phyloP scores from a whole-genome alignment of 2,113 vertebrate species.

The Chelonoidis abingdonii region DNA sequence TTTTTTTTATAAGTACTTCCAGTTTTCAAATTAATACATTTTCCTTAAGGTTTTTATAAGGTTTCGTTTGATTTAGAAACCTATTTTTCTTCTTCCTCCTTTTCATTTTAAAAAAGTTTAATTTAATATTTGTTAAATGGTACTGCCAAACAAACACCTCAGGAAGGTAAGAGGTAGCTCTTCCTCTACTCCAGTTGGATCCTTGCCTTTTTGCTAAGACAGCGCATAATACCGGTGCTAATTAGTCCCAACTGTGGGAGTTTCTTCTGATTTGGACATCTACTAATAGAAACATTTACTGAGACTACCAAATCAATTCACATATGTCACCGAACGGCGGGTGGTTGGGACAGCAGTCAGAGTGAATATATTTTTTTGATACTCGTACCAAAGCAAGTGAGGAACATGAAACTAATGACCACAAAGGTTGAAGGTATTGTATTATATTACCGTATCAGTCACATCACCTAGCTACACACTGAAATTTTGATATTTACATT shows the following conservation, averaged over 20 bases:
- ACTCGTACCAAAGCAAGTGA: slow-evolving; percentile 40
- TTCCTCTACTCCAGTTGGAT: background rate
- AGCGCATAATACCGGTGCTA: slow-evolving; percentile 45
- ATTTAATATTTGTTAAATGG: background rate
- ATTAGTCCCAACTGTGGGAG: slow-evolving; percentile 59
- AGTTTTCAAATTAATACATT: background rate
- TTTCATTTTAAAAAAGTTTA: background rate
- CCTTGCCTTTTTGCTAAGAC: background rate
- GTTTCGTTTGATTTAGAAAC: slow-evolving; percentile 19
- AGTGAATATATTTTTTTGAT: slow-evolving; percentile 60
- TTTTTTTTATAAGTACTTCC: background rate
- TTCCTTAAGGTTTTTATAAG: background rate
- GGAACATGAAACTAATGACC: slow-evolving; percentile 64
- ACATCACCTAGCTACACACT: slow-evolving; percentile 26
- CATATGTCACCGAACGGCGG: slow-evolving; percentile 46
- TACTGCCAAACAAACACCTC: background rate
- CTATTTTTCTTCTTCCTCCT: background rate
- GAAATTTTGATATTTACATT: background rate
- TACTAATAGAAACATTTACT: slow-evolving; percentile 30
- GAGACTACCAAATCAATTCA: slow-evolving; percentile 51
- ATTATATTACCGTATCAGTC: background rate
- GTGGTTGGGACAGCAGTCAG: too few species aligned
- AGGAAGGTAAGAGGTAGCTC: slow-evolving; percentile 13
- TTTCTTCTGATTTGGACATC: slow-evolving; percentile 47
- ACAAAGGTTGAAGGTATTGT: slow-evolving; percentile 68